These are phyloP conservation scores for Meteorus cinctellus DNA, from an alignment of 2,888 invertebrate species.

Conservation along the genomic window DNA sequence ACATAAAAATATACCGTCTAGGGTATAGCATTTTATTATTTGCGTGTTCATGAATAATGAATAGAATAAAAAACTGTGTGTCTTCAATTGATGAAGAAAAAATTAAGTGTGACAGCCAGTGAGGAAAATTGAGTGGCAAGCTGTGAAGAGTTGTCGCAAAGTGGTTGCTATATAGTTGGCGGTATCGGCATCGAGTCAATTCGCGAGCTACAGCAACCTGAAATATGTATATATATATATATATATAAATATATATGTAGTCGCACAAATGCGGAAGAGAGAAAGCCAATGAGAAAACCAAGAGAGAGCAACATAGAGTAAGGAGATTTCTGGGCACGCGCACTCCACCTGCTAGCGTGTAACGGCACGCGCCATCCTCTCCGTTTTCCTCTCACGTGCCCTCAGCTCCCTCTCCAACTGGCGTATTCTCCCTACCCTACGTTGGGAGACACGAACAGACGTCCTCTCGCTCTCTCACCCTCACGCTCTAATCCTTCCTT, in stretches of 20 bases:
- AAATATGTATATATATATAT: conserved; percentile 34
- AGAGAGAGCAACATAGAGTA: conserved; percentile 48
- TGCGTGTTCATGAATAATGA: background rate
- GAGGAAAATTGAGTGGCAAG: conserved; percentile 59
- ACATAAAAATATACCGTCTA: background rate
- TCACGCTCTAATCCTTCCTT: conserved; percentile 61
- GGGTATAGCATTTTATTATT: background rate
- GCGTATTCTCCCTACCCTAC: conserved; percentile 52
- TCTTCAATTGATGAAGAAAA: conserved; percentile 30
- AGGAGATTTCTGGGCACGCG: conserved; percentile 70
- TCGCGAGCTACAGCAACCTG: conserved; percentile 38
- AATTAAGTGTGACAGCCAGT: conserved; percentile 57
- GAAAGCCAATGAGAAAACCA: conserved; percentile 26
- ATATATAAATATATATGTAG: conserved; percentile 13
- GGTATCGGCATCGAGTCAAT: conserved; percentile 34
- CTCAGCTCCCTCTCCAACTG: conserved; percentile 66
- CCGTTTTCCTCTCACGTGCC: conserved; percentile 58
- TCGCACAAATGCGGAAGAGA: background rate
- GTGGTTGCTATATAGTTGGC: conserved; percentile 27
- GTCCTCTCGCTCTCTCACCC: conserved; percentile 57
- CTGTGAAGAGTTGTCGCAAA: conserved; percentile 51
- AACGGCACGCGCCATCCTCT: conserved; percentile 71
- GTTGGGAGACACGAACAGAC: conserved; percentile 43
- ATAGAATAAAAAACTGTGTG: conserved; percentile 34
- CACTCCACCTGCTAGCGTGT: conserved; percentile 71